Percentiles rank a stretch among this genome's conserved stretches.
phyloP scores from a whole-genome alignment of 2,888 invertebrate species.

The Reticulitermes lucifugus region DNA sequence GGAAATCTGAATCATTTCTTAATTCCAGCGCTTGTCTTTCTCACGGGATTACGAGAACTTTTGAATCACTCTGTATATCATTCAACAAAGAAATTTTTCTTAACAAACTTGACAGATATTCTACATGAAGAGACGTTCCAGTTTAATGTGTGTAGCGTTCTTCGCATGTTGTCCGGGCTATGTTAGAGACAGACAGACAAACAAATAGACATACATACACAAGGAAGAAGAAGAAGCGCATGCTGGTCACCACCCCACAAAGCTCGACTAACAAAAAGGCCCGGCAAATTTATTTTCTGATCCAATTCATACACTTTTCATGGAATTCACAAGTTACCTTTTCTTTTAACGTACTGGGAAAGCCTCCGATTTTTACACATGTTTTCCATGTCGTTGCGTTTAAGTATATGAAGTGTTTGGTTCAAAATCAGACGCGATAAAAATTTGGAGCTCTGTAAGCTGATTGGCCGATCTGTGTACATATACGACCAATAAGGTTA shows the following conservation, averaged over 20 bases:
- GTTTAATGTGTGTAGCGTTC: too few species aligned
- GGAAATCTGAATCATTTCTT: too few species aligned
- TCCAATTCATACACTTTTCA: not conserved
- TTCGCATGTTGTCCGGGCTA: not conserved
- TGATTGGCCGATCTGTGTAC: slow-evolving; percentile 32
- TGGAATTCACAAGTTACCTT: not conserved
- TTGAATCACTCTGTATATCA: too few species aligned
- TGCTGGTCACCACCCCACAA: slow-evolving; percentile 45
- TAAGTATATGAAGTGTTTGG: not conserved
- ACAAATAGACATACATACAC: slow-evolving; percentile 10
- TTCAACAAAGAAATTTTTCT: too few species aligned
- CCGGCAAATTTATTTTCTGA: slow-evolving; percentile 10
- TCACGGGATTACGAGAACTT: too few species aligned
- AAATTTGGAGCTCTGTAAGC: slow-evolving; percentile 27
- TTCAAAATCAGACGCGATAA: not conserved
- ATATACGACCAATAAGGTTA: slow-evolving; percentile 26
- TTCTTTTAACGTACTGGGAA: not conserved
- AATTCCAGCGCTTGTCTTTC: too few species aligned
- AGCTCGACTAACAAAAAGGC: slow-evolving; percentile 47
- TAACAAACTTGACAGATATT: too few species aligned
- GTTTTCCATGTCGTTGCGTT: not conserved
- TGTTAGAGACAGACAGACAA: not conserved
- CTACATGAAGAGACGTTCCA: too few species aligned
- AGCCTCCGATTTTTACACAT: not conserved
- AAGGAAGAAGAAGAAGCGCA: slow-evolving; percentile 23